These are phyloP conservation scores for Tautogolabrus adspersus DNA, from an alignment of 2,113 vertebrate genomes.

Conservation along the genomic window DNA sequence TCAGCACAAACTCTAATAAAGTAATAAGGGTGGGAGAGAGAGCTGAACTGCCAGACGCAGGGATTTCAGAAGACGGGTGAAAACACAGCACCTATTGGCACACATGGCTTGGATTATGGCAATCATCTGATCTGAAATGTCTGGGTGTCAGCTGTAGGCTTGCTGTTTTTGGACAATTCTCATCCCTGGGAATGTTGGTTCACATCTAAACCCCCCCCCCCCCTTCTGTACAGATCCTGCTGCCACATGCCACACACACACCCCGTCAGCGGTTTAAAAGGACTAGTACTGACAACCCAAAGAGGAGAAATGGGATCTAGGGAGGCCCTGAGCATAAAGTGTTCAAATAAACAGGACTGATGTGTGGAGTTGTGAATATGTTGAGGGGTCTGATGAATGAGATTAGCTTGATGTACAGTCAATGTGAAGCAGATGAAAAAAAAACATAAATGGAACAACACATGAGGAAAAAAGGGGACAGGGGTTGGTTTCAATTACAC, in stretches of 20 bases:
- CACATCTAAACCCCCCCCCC: slow-evolving; percentile 42
- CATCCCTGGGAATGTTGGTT: slow-evolving; percentile 77
- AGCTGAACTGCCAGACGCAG: slow-evolving; percentile 41
- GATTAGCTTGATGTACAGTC: slow-evolving; percentile 52
- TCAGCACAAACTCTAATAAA: slow-evolving; percentile 57
- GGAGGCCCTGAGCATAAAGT: slow-evolving; percentile 33
- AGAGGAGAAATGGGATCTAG: slow-evolving; percentile 49
- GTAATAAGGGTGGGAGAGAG: slow-evolving; percentile 46
- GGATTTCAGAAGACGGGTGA: slow-evolving; percentile 68
- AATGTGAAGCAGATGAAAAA: slow-evolving; percentile 30
- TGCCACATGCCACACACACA: slow-evolving; percentile 7
- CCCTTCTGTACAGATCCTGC: slow-evolving; percentile 32
- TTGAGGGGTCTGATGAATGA: slow-evolving; percentile 53
- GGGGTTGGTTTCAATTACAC: slow-evolving; percentile 59
- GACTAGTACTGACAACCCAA: slow-evolving; percentile 64
- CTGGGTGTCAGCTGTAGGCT: slow-evolving; percentile 53
- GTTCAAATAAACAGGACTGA: slow-evolving; percentile 74
- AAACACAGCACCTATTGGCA: slow-evolving; percentile 79
- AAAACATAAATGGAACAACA: slow-evolving; percentile 35
- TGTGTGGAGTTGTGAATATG: slow-evolving; percentile 66
- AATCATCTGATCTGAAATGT: slow-evolving; percentile 66
- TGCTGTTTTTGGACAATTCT: slow-evolving; percentile 82
- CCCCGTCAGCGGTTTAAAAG: not conserved
- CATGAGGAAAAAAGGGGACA: slow-evolving; percentile 17
- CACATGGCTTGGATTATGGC: slow-evolving; percentile 84